These are phyloP conservation scores for Cyprinodon diabolis DNA, from an alignment of 2,797 vertebrate species.

Conservation along the genomic window DNA sequence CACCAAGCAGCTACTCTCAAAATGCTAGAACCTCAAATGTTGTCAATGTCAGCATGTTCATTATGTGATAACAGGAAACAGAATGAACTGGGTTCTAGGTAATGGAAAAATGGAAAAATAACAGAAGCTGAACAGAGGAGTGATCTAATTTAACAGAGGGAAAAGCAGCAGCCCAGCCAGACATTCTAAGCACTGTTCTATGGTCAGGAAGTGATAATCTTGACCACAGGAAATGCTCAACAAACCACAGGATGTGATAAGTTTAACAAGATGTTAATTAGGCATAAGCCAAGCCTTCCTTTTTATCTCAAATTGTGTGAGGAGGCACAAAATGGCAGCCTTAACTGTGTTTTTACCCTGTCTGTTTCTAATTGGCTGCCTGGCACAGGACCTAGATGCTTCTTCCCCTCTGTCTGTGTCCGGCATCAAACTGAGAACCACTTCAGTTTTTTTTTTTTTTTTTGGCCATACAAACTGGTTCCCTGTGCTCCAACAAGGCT, in stretches of 20 bases:
- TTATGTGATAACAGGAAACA: constrained; percentile 19
- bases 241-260: constrained; percentile 63
- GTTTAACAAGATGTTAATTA: constrained; percentile 56
- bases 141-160: constrained; percentile 24
- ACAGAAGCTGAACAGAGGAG: constrained; percentile 5
- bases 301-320: constrained; percentile 60
- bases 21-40: constrained; percentile 7
- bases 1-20: constrained; percentile 9
- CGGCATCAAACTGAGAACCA: constrained; percentile 58
- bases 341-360: constrained; percentile 23
- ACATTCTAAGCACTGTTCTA: constrained; percentile 19
- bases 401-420: constrained; percentile 45
- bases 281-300: constrained; percentile 63
- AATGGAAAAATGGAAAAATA: neutral
- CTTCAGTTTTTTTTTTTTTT: constrained; percentile 56
- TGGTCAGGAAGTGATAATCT: constrained; percentile 75
- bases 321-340: constrained; percentile 62
- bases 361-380: constrained; percentile 65
- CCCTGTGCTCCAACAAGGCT: constrained; percentile 36
- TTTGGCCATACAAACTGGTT: constrained; percentile 63
- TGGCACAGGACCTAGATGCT: constrained; percentile 50
- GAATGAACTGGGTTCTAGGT: constrained; percentile 10
- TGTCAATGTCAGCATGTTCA: neutral
- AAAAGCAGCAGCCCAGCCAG: constrained; percentile 22
- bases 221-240: constrained; percentile 73